A percentile compares a stretch with the other conserved stretches of the same genome.
Evolutionary conservation across 2,113 vertebrate genomes (phyloP).

Genomic region (Macaca fascicularis): DNA sequence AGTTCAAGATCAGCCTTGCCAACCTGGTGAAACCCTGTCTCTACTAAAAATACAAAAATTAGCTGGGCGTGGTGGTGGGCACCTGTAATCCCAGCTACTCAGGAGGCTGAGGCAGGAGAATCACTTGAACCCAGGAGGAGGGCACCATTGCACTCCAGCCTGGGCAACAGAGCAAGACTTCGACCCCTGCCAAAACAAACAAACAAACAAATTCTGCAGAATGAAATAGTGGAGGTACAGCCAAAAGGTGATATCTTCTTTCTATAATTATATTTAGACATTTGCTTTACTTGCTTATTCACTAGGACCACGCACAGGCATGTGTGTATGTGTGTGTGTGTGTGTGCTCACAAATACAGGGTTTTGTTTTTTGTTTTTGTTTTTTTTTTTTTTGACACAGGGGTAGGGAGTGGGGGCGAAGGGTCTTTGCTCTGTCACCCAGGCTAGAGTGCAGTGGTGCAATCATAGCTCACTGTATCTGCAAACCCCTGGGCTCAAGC

Average conservation of each 20-base stretch:
- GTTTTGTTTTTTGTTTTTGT: neutral
- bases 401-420: neutral
- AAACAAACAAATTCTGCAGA: neutral
- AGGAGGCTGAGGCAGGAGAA: too few relatives aligned
- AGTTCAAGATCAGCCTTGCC: too few relatives aligned
- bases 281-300: neutral
- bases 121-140: too few relatives aligned
- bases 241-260: neutral
- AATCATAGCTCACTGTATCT: too few relatives aligned
- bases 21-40: too few relatives aligned
- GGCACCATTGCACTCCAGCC: too few relatives aligned
- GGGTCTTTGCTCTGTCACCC: neutral
- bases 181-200: too few relatives aligned
- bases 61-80: too few relatives aligned
- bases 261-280: neutral
- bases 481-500: neutral
- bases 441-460: neutral
- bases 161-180: too few relatives aligned
- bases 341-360: neutral
- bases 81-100: too few relatives aligned
- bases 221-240: neutral
- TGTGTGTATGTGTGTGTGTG: neutral
- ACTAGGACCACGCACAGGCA: rapidly evolving
- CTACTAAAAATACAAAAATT: too few relatives aligned
- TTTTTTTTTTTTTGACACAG: too few relatives aligned